Conservation (phyloP, 2,888 invertebrate species). For the Drosophila hamatofila region DNA sequence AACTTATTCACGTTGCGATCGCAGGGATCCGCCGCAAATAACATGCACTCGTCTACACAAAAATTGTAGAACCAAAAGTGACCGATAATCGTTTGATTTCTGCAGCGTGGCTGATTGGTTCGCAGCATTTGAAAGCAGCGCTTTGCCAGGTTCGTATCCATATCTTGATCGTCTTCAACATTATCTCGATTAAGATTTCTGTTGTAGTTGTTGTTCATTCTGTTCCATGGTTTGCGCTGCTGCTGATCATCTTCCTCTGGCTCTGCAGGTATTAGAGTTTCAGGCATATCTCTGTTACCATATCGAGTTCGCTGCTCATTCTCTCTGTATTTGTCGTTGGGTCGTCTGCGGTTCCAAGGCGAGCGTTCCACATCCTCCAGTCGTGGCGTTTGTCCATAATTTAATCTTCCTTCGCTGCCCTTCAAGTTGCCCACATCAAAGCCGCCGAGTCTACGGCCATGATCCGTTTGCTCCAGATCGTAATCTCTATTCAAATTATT, state of each 20-base stretch:
- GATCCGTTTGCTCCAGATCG: constrained; percentile 15
- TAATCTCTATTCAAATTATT: constrained; percentile 31
- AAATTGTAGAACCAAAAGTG: constrained; percentile 82
- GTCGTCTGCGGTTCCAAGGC: constrained; percentile 87
- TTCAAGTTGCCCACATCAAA: constrained; percentile 67
- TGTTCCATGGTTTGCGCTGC: constrained; percentile 18
- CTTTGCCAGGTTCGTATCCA: constrained; percentile 31
- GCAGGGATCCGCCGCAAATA: constrained; percentile 73
- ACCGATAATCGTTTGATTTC: constrained; percentile 82
- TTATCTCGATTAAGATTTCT: constrained; percentile 87
- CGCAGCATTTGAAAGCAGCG: constrained; percentile 71
- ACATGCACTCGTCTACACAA: constrained; percentile 78
- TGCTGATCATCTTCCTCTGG: neutral
- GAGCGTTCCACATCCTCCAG: constrained; percentile 86
- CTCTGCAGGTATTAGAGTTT: neutral
- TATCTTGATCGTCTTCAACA: neutral
- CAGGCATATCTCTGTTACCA: constrained; percentile 10
- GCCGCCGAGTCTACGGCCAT: neutral
- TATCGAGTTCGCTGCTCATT: constrained; percentile 17
- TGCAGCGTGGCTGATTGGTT: constrained; percentile 49
- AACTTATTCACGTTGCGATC: constrained; percentile 80
- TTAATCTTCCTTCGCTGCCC: constrained; percentile 26
- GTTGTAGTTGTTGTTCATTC: constrained; percentile 26
- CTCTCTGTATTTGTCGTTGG: constrained; percentile 9
- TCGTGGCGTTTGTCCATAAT: constrained; percentile 32